Evolutionary conservation across 2,113 vertebrate species (phyloP).

Genomic region (Alligator mississippiensis): DNA sequence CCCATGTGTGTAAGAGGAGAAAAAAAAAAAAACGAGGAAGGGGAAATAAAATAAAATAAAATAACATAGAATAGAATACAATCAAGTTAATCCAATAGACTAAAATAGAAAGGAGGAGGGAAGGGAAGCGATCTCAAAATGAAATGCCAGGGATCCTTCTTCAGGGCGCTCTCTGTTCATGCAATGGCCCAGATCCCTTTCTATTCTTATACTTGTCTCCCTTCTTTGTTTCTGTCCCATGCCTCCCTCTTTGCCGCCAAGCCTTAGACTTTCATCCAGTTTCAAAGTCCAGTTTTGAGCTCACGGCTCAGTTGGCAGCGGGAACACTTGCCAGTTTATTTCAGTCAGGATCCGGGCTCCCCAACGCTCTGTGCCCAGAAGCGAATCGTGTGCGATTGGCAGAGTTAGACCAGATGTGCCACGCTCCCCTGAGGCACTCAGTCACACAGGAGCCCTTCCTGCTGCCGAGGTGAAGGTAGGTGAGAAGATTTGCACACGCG

Average conservation of each 20-base stretch:
- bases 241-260: not conserved
- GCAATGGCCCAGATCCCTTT: not conserved
- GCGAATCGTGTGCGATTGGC: not conserved
- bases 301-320: fast-evolving
- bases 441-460: fast-evolving
- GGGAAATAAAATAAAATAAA: constrained; percentile 67
- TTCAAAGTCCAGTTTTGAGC: not conserved
- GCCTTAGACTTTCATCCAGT: not conserved
- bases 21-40: constrained; percentile 9
- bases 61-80: constrained; percentile 43
- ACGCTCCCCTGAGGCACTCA: not conserved
- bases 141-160: constrained; percentile 33
- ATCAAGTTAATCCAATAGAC: not conserved
- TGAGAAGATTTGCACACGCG: not conserved
- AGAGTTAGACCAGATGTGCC: not conserved
- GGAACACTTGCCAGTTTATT: not conserved
- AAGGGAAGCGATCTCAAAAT: constrained; percentile 40
- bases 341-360: not conserved
- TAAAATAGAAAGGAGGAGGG: constrained; percentile 49
- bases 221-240: fast-evolving
- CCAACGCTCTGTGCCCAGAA: not conserved
- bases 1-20: constrained; percentile 35
- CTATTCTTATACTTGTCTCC: not conserved
- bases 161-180: not conserved
- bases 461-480: not conserved